These are phyloP conservation scores for Plemyria rubiginata DNA, from an alignment of 2,888 invertebrate genomes.

Conservation along the genomic window DNA sequence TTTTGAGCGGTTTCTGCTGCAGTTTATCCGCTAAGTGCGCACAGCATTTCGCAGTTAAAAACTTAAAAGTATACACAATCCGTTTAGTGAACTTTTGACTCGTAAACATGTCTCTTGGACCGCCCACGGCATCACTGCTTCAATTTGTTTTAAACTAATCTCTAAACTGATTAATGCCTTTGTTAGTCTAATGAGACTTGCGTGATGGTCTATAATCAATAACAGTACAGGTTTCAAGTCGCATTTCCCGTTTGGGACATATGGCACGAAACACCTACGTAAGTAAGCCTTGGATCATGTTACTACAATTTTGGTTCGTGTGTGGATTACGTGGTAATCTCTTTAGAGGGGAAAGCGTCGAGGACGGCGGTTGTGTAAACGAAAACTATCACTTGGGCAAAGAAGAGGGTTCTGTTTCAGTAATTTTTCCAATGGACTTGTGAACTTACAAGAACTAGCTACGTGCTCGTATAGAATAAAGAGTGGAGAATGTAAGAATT, in stretches of 20 bases:
- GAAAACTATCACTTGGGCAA: background rate
- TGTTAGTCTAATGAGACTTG: slow-evolving; percentile 72
- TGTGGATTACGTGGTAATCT: slow-evolving; percentile 36
- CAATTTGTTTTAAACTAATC: slow-evolving; percentile 80
- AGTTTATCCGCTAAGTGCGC: slow-evolving; percentile 29
- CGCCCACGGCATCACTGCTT: slow-evolving; percentile 64
- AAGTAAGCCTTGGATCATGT: slow-evolving; percentile 47
- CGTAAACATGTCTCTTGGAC: slow-evolving; percentile 64
- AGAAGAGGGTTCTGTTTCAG: slow-evolving; percentile 3
- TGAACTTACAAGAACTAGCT: background rate
- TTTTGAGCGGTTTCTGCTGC: slow-evolving; percentile 3
- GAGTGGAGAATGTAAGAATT: too few species aligned
- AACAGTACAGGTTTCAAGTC: slow-evolving; percentile 47
- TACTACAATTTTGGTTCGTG: slow-evolving; percentile 41
- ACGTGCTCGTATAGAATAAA: too few species aligned
- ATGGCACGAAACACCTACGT: slow-evolving; percentile 52
- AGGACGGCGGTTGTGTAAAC: background rate
- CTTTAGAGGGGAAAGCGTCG: slow-evolving; percentile 16
- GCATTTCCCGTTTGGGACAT: slow-evolving; percentile 22
- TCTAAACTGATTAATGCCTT: slow-evolving; percentile 74
- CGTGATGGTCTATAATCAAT: slow-evolving; percentile 69
- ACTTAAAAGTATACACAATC: slow-evolving; percentile 47
- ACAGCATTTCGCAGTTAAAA: slow-evolving; percentile 20
- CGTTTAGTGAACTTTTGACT: slow-evolving; percentile 52
- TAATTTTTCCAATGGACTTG: background rate